Conservation (phyloP, 2,888 invertebrate genomes). For the Sisyra terminalis region DNA sequence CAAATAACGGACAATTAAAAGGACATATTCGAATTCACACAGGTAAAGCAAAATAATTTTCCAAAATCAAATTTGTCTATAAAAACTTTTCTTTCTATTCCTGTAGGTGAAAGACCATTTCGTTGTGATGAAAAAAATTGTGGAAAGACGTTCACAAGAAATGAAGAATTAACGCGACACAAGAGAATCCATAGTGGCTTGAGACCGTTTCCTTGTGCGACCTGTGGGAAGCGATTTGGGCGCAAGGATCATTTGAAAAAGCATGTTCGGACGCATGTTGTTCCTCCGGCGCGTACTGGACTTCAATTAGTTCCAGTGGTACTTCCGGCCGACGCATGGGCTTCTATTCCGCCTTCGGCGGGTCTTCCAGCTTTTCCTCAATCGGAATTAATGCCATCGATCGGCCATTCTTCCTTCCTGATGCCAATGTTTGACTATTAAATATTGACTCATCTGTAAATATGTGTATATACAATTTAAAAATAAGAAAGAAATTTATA, state of each 20-base stretch:
- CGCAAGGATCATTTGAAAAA: conserved; percentile 90
- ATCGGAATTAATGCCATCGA: no score
- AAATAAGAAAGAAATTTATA: no score
- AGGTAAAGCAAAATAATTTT: conserved; percentile 34
- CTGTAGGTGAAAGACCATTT: conserved; percentile 66
- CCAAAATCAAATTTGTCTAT: not conserved
- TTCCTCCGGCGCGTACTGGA: conserved; percentile 31
- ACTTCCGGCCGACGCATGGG: conserved; percentile 17
- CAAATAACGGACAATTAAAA: conserved; percentile 85
- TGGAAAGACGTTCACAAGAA: conserved; percentile 79
- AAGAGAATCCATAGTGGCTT: conserved; percentile 78
- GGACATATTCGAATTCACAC: conserved; percentile 87
- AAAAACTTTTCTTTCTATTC: conserved; percentile 7
- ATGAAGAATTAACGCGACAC: conserved; percentile 84
- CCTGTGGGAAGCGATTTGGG: conserved; percentile 86
- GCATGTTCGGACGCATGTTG: conserved; percentile 70
- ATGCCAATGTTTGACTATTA: no score
- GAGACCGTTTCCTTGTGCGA: conserved; percentile 68
- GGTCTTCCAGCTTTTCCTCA: conserved; percentile 11
- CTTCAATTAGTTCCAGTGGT: conserved; percentile 28
- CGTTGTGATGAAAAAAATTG: conserved; percentile 74
- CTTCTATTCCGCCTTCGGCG: conserved; percentile 17
- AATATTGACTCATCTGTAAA: no score
- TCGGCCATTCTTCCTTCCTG: no score
- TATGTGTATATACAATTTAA: no score